phyloP scores from a whole-genome alignment of 2,113 vertebrate species.

The Stictonetta naevosa region DNA sequence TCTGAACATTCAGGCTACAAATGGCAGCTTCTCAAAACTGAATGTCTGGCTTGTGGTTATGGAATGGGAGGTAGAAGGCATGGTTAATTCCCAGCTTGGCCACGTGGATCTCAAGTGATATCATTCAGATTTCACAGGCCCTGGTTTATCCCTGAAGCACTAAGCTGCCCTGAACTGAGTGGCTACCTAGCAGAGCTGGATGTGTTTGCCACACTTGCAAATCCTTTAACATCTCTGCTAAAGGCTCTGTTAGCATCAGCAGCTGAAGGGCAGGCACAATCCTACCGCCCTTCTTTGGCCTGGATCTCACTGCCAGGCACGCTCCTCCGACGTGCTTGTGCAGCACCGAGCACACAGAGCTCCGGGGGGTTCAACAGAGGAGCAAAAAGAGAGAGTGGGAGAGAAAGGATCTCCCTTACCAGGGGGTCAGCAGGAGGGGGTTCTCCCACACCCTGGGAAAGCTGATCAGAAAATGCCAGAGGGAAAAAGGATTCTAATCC shows the following conservation, averaged over 20 bases:
- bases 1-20: background rate
- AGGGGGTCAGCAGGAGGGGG: background rate
- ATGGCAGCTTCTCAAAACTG: constrained; percentile 36
- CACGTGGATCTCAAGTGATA: background rate
- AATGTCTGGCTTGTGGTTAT: background rate
- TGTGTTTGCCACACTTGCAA: background rate
- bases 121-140: background rate
- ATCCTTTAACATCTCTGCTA: background rate
- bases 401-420: background rate
- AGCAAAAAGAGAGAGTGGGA: background rate
- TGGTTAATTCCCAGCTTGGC: background rate
- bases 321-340: rapidly evolving
- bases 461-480: background rate
- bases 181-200: background rate
- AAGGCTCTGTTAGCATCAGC: background rate
- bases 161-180: background rate
- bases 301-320: background rate
- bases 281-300: background rate
- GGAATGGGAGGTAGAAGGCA: background rate
- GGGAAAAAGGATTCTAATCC: background rate
- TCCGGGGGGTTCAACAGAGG: background rate
- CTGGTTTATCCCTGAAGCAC: background rate
- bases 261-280: background rate
- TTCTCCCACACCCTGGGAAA: background rate
- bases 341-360: background rate